These are phyloP conservation scores for Knipowitschia caucasica DNA, from an alignment of 2,797 vertebrate genomes.

Conservation along the genomic window DNA sequence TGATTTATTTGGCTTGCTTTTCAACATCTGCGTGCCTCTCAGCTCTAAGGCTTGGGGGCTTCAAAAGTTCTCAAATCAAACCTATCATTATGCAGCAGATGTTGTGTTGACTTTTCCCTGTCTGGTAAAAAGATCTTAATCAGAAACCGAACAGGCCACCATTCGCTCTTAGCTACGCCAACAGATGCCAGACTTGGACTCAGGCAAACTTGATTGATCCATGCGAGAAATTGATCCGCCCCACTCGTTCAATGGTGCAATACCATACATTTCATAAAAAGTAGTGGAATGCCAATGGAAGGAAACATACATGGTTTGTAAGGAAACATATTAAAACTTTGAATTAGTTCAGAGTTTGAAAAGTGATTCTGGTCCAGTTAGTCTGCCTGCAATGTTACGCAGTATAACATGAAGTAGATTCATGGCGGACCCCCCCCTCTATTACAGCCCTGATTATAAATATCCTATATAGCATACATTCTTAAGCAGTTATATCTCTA, in stretches of 20 bases:
- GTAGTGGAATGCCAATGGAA: background rate
- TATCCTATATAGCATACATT: no score
- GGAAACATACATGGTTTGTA: background rate
- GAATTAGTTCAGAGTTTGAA: no score
- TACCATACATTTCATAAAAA: background rate
- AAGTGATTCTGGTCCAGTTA: no score
- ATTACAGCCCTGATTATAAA: no score
- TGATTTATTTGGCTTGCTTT: background rate
- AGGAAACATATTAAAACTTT: no score
- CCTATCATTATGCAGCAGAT: conserved; percentile 2
- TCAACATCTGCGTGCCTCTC: background rate
- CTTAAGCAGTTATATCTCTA: no score
- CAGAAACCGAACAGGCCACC: background rate
- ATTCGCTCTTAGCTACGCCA: background rate
- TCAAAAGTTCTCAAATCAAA: background rate
- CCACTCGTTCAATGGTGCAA: background rate
- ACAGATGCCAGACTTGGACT: background rate
- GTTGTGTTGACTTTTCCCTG: background rate
- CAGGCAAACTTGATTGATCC: background rate
- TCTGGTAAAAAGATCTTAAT: conserved; percentile 1
- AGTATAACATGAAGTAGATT: no score
- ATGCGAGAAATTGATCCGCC: background rate
- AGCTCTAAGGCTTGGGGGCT: background rate
- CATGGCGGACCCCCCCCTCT: no score
- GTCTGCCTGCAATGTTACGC: no score